These are phyloP conservation scores for Pyralis farinalis DNA, from an alignment of 2,888 invertebrate species.

Conservation along the genomic window DNA sequence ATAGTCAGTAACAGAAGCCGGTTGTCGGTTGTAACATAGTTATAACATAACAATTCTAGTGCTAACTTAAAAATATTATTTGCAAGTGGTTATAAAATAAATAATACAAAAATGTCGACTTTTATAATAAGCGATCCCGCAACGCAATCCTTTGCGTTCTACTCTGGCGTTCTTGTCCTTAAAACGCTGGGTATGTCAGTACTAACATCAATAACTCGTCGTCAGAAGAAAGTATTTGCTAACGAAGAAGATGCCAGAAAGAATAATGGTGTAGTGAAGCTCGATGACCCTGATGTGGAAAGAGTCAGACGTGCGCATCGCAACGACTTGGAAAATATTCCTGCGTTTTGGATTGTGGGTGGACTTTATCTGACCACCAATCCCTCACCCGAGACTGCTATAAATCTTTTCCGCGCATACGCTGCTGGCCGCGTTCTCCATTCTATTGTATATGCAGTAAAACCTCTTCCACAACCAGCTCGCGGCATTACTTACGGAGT, in stretches of 20 bases:
- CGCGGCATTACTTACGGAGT: conserved; percentile 4
- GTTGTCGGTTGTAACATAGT: conserved; percentile 20
- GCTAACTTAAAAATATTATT: too few species aligned
- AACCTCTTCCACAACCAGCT: conserved; percentile 7
- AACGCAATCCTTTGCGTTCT: conserved; percentile 45
- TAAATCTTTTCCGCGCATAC: conserved; percentile 53
- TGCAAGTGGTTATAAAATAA: too few species aligned
- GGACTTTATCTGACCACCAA: conserved; percentile 66
- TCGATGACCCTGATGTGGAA: conserved; percentile 36
- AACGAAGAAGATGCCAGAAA: conserved; percentile 19
- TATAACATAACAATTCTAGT: conserved; percentile 6
- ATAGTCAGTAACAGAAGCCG: too few species aligned
- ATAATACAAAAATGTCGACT: not conserved
- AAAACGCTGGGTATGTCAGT: conserved; percentile 18
- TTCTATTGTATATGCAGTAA: conserved; percentile 24
- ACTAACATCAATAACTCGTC: conserved; percentile 14
- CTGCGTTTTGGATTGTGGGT: conserved; percentile 75
- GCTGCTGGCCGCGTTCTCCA: conserved; percentile 72
- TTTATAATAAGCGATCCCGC: conserved; percentile 37
- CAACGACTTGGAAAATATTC: conserved; percentile 85
- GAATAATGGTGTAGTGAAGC: conserved; percentile 6
- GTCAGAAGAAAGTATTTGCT: conserved; percentile 18
- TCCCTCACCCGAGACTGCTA: conserved; percentile 7
- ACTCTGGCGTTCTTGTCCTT: conserved; percentile 31
- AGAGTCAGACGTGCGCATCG: conserved; percentile 72